Conservation (phyloP, 2,113 vertebrate species). For the Melanerpes formicivorus region DNA sequence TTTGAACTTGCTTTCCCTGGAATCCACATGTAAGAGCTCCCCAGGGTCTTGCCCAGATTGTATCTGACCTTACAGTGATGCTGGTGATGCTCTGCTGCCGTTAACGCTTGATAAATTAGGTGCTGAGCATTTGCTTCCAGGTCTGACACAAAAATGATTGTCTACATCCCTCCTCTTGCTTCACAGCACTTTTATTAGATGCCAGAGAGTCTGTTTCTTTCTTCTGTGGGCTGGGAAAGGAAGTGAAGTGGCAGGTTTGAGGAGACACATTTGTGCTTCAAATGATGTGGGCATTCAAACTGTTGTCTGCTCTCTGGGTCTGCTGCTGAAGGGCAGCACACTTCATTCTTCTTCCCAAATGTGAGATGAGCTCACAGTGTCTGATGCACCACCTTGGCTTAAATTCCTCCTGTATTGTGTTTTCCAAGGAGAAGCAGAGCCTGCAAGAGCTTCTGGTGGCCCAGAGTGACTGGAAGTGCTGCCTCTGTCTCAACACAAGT, state of each 20-base stretch:
- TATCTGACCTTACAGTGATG: background rate
- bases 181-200: background rate
- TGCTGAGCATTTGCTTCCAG: background rate
- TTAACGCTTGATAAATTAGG: background rate
- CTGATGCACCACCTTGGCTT: slow-evolving; percentile 47
- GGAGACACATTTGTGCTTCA: background rate
- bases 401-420: slow-evolving; percentile 35
- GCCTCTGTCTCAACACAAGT: background rate
- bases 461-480: background rate
- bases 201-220: background rate
- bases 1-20: background rate
- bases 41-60: background rate
- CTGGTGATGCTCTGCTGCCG: background rate
- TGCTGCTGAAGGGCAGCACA: slow-evolving; percentile 14
- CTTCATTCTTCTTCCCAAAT: slow-evolving; percentile 8
- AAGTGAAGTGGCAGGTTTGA: background rate
- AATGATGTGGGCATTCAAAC: background rate
- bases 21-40: background rate
- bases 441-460: background rate
- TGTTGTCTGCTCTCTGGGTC: background rate
- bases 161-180: background rate
- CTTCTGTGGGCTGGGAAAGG: background rate
- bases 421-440: background rate
- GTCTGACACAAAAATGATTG: background rate
- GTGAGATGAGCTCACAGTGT: slow-evolving; percentile 33